Percentiles rank a stretch among this genome's conserved stretches.
Evolutionary conservation across 2,888 invertebrate species (phyloP).

Genomic region (Ischnus inquisitorius): DNA sequence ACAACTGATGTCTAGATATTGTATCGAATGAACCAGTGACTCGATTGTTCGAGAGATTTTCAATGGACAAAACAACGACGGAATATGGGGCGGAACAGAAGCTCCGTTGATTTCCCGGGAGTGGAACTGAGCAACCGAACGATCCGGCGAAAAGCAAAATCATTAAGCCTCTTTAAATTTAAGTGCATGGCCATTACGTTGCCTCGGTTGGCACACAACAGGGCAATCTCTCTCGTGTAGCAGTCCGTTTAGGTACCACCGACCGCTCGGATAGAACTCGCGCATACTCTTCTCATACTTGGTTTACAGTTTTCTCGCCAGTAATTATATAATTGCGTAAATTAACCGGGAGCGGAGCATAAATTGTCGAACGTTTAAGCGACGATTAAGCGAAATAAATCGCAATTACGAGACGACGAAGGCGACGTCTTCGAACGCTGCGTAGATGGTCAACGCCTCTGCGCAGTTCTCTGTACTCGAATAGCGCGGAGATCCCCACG

Average conservation of each 20-base stretch:
- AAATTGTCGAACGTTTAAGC: constrained; percentile 83
- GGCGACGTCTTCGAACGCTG: constrained; percentile 39
- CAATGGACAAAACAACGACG: background rate
- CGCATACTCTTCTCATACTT: constrained; percentile 27
- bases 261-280: constrained; percentile 30
- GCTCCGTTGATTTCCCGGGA: constrained; percentile 15
- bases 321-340: constrained; percentile 84
- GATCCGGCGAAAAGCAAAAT: constrained; percentile 34
- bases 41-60: background rate
- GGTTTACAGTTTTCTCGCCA: constrained; percentile 72
- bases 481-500: constrained; percentile 16
- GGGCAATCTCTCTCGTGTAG: constrained; percentile 33
- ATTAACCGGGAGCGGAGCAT: constrained; percentile 81
- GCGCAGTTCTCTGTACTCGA: constrained; percentile 1
- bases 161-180: constrained; percentile 58
- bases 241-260: constrained; percentile 33
- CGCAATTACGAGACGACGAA: constrained; percentile 80
- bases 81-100: background rate
- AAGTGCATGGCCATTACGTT: constrained; percentile 52
- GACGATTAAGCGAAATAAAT: constrained; percentile 84
- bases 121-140: background rate
- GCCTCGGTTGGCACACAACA: constrained; percentile 35
- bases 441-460: constrained; percentile 72
- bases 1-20: no score
- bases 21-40: no score